phyloP scores from a whole-genome alignment of 2,113 vertebrate genomes.

The Dinomys branickii region DNA sequence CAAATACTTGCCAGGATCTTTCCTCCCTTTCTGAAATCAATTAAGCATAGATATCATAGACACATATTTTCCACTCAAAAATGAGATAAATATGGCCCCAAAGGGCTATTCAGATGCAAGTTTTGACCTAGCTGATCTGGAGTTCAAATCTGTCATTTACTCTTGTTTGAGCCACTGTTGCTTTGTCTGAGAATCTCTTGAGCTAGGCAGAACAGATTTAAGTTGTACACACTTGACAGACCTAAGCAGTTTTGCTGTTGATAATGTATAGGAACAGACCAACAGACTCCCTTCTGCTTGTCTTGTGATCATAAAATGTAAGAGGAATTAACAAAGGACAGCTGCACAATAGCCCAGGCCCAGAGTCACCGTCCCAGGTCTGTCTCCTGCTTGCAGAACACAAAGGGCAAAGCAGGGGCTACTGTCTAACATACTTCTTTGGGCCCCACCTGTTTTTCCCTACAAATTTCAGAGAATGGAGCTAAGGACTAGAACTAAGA shows the following conservation, averaged over 20 bases:
- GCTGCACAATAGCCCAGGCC: neutral
- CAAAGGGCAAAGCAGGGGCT: neutral
- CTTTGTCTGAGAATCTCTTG: neutral
- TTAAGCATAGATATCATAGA: neutral
- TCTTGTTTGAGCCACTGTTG: constrained; percentile 11
- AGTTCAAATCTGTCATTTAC: neutral
- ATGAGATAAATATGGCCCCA: neutral
- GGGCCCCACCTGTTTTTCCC: neutral
- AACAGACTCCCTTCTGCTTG: neutral
- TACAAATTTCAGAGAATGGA: neutral
- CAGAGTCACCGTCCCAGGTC: neutral
- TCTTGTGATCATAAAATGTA: neutral
- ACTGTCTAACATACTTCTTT: neutral
- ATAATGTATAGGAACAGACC: neutral
- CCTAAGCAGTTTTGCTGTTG: neutral
- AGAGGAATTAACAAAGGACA: neutral
- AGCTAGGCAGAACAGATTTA: neutral
- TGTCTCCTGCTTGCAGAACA: neutral
- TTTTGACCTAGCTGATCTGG: neutral
- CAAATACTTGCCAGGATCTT: neutral
- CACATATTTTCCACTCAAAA: neutral
- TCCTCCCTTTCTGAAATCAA: neutral
- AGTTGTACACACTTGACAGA: neutral
- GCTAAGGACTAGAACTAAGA: neutral
- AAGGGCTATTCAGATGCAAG: neutral